phyloP scores from a whole-genome alignment of 2,888 invertebrate genomes.

The Drosophila atroscutellata region DNA sequence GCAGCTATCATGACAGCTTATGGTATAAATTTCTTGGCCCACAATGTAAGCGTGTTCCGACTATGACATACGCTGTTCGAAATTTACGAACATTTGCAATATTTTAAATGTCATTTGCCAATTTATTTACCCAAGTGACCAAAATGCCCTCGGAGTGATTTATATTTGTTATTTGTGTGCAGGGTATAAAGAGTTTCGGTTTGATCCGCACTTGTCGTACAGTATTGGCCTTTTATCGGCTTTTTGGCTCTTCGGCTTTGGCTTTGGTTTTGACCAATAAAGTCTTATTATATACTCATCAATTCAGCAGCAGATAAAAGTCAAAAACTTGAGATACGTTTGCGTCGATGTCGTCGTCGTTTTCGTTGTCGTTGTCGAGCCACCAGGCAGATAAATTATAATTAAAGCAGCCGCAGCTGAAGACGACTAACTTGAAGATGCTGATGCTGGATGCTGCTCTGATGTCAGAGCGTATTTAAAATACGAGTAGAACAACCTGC shows the following conservation, averaged over 20 bases:
- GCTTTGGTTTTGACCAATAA: conserved; percentile 76
- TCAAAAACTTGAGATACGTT: conserved; percentile 82
- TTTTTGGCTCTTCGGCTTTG: conserved; percentile 49
- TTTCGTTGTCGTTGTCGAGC: conserved; percentile 41
- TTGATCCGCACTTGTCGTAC: conserved; percentile 30
- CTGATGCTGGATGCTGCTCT: conserved; percentile 54
- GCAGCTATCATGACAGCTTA: conserved; percentile 69
- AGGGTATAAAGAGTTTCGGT: conserved; percentile 37
- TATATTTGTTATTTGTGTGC: not conserved
- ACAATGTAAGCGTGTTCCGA: conserved; percentile 13
- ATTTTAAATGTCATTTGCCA: not conserved
- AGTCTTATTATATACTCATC: conserved; percentile 82
- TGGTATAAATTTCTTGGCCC: conserved; percentile 58
- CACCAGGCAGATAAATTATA: conserved; percentile 81
- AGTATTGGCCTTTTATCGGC: conserved; percentile 51
- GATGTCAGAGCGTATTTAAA: conserved; percentile 82
- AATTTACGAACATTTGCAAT: not conserved
- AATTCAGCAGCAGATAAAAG: conserved; percentile 82
- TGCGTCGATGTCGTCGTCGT: conserved; percentile 53
- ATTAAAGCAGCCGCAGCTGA: conserved; percentile 79
- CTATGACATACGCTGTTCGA: conserved; percentile 30
- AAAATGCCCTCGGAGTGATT: not conserved
- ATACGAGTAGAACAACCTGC: conserved; percentile 81
- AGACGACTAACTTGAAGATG: conserved; percentile 48
- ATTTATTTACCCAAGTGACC: not conserved